Base-by-base conservation (phyloP, 2,113 vertebrate species). In the Sminthopsis crassicaudata region DNA sequence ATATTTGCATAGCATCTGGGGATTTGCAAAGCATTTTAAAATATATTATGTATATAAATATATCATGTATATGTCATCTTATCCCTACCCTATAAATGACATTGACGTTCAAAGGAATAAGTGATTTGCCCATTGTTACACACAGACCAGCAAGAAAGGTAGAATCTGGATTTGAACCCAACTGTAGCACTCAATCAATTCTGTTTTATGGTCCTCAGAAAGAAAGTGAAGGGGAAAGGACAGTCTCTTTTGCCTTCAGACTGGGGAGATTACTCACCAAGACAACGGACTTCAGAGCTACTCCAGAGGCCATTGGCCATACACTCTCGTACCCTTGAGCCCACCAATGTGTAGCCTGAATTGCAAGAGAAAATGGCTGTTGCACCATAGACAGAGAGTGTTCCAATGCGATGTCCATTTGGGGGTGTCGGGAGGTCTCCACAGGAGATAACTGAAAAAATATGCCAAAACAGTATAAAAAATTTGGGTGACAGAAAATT, bases 351-450 rank as follows among this genome's bases (percentile, higher is more conserved):
- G 95, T 99, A 99, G 48, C 99, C 99, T 0, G 99, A 99, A 98
- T 99, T 99, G 98, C 99, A 99, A 97, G 99, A 99, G 98, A 99
- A 99, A 98, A 99, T 99, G 96, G 99, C 99, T 0, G 99, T 99
- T 4, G 99, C 99, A 53, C 99, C 99, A 0, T 99, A 99, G 53
- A 98, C 98, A 36, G 99, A 99, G 95, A 99, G 93, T 0, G 99
- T 99, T 91, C 99, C 99, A 0, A 99, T 99, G 97, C 99, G 99
- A 98, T 99, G 99, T 46, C 99, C 99, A 1, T 99, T 99, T 0
- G 99, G 99, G 0, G 99, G 99, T 0, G 99, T 98, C 0, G 99
- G 99, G 92, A 99, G 99, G 51, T 99, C 99, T 92, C 99, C 99
- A 0, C 99, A 99, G 89, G 99, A 99, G 96, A 99, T 99, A 93